Percentiles rank a stretch among this genome's conserved stretches.
These are phyloP conservation scores for Lissocephala sabroskyi DNA, from an alignment of 2,888 invertebrate genomes.

Conservation along the genomic window DNA sequence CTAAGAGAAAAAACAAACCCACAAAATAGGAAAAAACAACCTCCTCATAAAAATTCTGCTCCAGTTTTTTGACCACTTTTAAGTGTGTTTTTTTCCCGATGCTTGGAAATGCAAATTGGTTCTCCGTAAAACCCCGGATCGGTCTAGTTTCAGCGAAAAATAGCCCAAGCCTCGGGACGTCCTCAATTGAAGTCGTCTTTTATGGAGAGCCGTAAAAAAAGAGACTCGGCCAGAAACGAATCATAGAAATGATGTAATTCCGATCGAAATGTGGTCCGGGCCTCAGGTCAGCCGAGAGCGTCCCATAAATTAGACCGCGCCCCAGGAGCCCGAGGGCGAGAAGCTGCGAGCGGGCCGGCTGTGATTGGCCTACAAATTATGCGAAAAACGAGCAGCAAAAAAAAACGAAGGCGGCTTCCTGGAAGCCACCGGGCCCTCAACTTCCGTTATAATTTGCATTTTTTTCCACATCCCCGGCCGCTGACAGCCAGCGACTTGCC, in stretches of 20 bases:
- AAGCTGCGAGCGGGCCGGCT: slow-evolving; percentile 12
- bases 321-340: too few species aligned
- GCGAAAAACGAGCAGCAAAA: slow-evolving; percentile 14
- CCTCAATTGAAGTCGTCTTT: slow-evolving; percentile 25
- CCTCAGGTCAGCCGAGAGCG: too few species aligned
- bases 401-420: slow-evolving; percentile 21
- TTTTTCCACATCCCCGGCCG: slow-evolving; percentile 20
- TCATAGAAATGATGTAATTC: slow-evolving; percentile 52
- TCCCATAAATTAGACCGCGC: too few species aligned
- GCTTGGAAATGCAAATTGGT: too few species aligned
- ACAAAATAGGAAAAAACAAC: slow-evolving; percentile 12
- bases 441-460: slow-evolving; percentile 57
- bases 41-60: slow-evolving; percentile 42
- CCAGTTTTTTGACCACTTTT: slow-evolving; percentile 68
- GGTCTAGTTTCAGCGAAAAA: too few species aligned
- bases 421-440: slow-evolving; percentile 22
- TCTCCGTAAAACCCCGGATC: too few species aligned
- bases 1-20: slow-evolving; percentile 15
- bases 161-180: too few species aligned
- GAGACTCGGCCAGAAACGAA: too few species aligned
- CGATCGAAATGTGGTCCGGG: too few species aligned
- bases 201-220: slow-evolving; percentile 52
- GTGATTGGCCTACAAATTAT: slow-evolving; percentile 33
- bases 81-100: slow-evolving; percentile 63
- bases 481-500: too few species aligned